Conservation (phyloP, 2,888 invertebrate genomes). For the Microplitis deprimator region DNA sequence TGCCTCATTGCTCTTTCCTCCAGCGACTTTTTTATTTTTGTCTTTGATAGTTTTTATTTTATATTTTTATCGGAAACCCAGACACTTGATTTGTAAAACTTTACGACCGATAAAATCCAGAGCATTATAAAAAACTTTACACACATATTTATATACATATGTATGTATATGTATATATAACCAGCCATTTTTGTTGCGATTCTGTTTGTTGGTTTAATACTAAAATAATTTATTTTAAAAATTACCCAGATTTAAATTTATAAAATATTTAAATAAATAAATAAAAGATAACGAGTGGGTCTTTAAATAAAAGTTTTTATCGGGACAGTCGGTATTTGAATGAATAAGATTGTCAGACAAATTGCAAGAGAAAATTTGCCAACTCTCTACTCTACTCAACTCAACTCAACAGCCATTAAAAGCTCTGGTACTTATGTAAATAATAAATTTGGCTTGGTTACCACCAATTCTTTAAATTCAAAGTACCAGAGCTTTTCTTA, state of each 20-base stretch:
- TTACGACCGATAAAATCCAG: conserved; percentile 35
- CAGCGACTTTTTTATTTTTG: conserved; percentile 16
- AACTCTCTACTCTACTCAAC: conserved; percentile 1
- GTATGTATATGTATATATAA: background rate
- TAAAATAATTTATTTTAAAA: background rate
- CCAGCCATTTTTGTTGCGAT: conserved; percentile 25
- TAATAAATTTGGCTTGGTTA: conserved; percentile 57
- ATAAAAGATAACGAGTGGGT: conserved; percentile 4
- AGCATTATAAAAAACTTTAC: conserved; percentile 29
- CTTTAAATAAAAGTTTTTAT: conserved; percentile 10
- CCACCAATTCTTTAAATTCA: conserved; percentile 35
- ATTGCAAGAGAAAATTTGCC: conserved; percentile 43
- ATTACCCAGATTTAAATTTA: background rate
- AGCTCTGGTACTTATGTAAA: conserved; percentile 64
- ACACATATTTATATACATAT: background rate
- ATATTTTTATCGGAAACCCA: conserved; percentile 36
- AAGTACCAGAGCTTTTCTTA: conserved; percentile 20
- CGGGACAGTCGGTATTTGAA: conserved; percentile 11
- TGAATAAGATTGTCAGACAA: conserved; percentile 39
- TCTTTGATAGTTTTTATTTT: background rate
- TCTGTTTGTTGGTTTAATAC: conserved; percentile 26
- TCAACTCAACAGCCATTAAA: conserved; percentile 52
- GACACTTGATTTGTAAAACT: conserved; percentile 42
- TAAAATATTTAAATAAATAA: conserved; percentile 3
- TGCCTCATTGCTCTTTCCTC: conserved; percentile 17